phyloP scores from a whole-genome alignment of 2,113 vertebrate genomes.

The Turdus rufiventris region DNA sequence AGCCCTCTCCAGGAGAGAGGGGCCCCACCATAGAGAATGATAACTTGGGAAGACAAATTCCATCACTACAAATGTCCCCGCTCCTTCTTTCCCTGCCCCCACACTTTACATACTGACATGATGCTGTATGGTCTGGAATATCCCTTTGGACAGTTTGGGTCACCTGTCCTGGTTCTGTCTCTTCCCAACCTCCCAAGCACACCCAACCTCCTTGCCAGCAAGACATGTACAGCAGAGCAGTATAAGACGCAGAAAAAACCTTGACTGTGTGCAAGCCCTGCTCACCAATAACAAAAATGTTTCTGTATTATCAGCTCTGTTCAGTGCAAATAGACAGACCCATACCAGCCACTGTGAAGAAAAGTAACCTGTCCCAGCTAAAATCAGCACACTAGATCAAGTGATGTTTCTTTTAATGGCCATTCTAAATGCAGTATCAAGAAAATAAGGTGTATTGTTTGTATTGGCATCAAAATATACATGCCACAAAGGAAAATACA shows the following conservation, averaged over 20 bases:
- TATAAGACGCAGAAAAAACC: neutral
- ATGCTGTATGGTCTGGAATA: neutral
- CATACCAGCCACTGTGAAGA: neutral
- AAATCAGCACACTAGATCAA: neutral
- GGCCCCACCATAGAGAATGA: accelerated
- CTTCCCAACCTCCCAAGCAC: neutral
- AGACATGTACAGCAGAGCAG: too few relatives aligned
- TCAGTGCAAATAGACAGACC: neutral
- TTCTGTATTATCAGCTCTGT: accelerated
- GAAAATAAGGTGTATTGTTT: neutral
- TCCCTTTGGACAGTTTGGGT: neutral
- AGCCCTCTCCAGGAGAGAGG: too few relatives aligned
- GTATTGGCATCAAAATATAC: neutral
- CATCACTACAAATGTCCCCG: accelerated
- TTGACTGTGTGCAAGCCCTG: neutral
- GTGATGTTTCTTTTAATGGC: neutral
- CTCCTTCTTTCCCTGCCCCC: too few relatives aligned
- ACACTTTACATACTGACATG: neutral
- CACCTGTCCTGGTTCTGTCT: neutral
- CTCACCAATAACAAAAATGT: neutral
- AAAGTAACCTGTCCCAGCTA: neutral
- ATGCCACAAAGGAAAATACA: neutral
- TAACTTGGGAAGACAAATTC: neutral
- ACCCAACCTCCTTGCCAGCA: accelerated
- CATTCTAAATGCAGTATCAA: neutral